Conservation (phyloP, 1,140 invertebrate genomes). For the Nasonia longicornis region DNA sequence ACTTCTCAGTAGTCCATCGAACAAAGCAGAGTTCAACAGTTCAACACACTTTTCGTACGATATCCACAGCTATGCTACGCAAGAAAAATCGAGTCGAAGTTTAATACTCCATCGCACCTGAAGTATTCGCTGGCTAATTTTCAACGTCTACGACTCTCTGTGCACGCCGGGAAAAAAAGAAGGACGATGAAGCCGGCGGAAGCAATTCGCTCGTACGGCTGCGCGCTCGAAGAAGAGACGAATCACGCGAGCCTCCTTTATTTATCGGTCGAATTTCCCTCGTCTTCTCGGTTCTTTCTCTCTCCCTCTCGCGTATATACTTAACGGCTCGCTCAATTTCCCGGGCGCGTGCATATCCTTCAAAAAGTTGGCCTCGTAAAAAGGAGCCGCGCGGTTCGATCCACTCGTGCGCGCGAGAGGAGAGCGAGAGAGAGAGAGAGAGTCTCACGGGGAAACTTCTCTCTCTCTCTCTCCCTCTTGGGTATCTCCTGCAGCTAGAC, state of each 20-base stretch:
- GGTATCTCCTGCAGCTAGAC: neutral
- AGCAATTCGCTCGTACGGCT: constrained; percentile 10
- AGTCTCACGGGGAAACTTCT: constrained; percentile 5
- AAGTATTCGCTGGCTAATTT: constrained; percentile 4
- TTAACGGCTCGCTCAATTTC: constrained; percentile 45
- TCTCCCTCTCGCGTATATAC: constrained; percentile 4
- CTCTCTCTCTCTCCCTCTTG: neutral
- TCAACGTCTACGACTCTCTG: neutral
- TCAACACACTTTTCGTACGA: no score
- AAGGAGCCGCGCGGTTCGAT: neutral
- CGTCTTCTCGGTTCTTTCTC: neutral
- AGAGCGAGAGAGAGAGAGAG: neutral
- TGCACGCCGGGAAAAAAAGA: neutral
- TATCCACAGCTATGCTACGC: no score
- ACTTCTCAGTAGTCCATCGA: no score
- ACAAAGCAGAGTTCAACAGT: no score
- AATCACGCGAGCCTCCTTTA: constrained; percentile 21
- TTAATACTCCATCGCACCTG: neutral
- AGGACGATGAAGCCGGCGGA: neutral
- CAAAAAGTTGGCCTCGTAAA: constrained; percentile 44
- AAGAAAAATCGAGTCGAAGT: neutral
- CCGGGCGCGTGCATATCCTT: constrained; percentile 40
- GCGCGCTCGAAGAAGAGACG: neutral
- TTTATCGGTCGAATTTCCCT: constrained; percentile 41
- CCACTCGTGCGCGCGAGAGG: neutral